Conservation (phyloP, 2,888 invertebrate genomes). For the Orthosia gracilis region DNA sequence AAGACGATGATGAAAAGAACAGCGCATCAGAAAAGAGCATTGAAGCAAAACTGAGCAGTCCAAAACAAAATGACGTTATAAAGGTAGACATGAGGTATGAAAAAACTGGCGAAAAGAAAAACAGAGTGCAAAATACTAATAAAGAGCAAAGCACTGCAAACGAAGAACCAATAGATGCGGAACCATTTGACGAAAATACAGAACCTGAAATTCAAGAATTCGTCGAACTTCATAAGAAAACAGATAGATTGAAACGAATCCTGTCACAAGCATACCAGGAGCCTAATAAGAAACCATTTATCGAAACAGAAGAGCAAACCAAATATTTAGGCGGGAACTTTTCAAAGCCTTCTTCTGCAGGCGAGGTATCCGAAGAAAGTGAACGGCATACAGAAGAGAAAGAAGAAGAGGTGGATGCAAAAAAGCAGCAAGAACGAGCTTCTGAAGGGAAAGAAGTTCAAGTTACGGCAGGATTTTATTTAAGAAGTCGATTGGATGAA, state of each 20-base stretch:
- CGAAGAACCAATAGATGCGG: background rate
- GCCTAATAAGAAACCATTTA: conserved; percentile 48
- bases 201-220: conserved; percentile 49
- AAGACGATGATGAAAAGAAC: conserved; percentile 40
- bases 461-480: conserved; percentile 5
- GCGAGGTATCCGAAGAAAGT: too few species aligned
- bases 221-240: conserved; percentile 51
- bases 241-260: conserved; percentile 19
- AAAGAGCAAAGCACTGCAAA: background rate
- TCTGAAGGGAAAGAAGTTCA: conserved; percentile 18
- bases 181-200: background rate
- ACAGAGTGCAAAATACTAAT: background rate
- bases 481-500: conserved; percentile 11
- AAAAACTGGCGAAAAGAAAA: background rate
- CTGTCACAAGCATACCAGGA: conserved; percentile 17
- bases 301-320: conserved; percentile 20
- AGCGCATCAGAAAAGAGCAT: background rate
- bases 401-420: conserved; percentile 58
- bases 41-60: background rate
- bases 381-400: background rate
- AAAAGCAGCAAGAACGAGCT: conserved; percentile 67
- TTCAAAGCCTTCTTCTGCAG: background rate
- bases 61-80: conserved; percentile 13
- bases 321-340: background rate
- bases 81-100: background rate